These are phyloP conservation scores for Isichthys henryi DNA, from an alignment of 2,113 vertebrate genomes.

Conservation along the genomic window DNA sequence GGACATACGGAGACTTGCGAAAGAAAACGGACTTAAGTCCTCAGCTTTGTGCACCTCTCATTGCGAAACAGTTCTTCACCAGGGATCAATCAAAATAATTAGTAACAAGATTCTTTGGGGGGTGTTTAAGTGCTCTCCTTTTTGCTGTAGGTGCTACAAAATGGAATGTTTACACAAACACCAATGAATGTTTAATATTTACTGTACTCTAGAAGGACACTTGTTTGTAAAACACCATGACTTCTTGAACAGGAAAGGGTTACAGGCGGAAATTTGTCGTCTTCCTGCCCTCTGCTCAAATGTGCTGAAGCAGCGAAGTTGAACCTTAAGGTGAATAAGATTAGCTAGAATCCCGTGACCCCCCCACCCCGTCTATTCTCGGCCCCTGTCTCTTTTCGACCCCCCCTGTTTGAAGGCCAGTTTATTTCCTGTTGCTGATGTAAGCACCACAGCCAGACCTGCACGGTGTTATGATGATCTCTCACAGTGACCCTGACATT, in stretches of 20 bases:
- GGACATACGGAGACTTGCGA: not conserved
- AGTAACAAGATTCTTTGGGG: not conserved
- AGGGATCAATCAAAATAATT: not conserved
- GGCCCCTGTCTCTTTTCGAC: not conserved
- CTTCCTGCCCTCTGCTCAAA: not conserved
- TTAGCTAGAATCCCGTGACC: not conserved
- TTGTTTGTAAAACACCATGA: not conserved
- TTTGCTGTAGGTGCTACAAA: not conserved
- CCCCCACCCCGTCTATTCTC: not conserved
- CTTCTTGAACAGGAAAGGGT: not conserved
- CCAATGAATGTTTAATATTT: not conserved
- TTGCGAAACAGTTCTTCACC: not conserved
- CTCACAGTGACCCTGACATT: not conserved
- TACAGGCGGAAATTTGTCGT: not conserved
- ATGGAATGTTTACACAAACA: not conserved
- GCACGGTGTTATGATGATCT: slow-evolving; percentile 3
- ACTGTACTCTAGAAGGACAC: not conserved
- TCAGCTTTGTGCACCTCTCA: not conserved
- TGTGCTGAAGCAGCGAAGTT: not conserved
- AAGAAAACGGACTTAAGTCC: not conserved
- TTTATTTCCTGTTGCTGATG: not conserved
- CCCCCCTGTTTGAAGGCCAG: not conserved
- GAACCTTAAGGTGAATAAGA: not conserved
- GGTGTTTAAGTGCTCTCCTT: not conserved
- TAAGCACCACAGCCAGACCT: not conserved